A percentile compares a stretch with the other conserved stretches of the same genome.
Evolutionary conservation across 2,888 invertebrate genomes (phyloP).

Genomic region (Eupithecia vulgata): DNA sequence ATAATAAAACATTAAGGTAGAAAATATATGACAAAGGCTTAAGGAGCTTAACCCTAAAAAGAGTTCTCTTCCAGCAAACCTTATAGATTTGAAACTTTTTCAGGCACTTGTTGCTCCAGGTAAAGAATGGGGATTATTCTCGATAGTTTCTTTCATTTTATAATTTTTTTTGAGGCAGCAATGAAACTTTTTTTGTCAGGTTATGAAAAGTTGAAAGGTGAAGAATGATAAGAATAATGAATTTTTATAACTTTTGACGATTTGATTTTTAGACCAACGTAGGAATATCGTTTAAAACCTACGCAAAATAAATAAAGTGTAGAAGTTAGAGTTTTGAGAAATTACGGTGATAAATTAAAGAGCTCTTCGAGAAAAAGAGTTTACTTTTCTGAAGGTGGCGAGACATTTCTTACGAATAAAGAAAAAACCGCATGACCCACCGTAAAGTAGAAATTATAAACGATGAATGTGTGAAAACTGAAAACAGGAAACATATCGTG

Average conservation of each 20-base stretch:
- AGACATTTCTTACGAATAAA: background rate
- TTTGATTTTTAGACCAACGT: background rate
- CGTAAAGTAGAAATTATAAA: background rate
- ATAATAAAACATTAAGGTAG: too few relatives aligned
- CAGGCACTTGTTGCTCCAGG: background rate
- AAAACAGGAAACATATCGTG: constrained; percentile 41
- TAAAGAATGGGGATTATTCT: background rate
- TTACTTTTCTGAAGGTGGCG: background rate
- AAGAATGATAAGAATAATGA: too few relatives aligned
- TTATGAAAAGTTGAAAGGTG: too few relatives aligned
- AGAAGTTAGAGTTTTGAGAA: background rate
- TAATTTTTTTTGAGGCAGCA: background rate
- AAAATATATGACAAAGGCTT: too few relatives aligned
- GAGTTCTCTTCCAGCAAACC: too few relatives aligned
- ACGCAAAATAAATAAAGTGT: background rate
- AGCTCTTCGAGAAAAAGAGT: background rate
- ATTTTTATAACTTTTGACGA: too few relatives aligned
- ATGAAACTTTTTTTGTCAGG: too few relatives aligned
- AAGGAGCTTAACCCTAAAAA: too few relatives aligned
- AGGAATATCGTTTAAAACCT: background rate
- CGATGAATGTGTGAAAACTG: constrained; percentile 40
- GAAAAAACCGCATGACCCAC: background rate
- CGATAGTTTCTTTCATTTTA: background rate
- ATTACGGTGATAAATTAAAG: background rate
- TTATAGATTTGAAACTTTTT: too few relatives aligned